Base-by-base conservation (phyloP, 2,888 invertebrate species). In the Piscicola geometra region DNA sequence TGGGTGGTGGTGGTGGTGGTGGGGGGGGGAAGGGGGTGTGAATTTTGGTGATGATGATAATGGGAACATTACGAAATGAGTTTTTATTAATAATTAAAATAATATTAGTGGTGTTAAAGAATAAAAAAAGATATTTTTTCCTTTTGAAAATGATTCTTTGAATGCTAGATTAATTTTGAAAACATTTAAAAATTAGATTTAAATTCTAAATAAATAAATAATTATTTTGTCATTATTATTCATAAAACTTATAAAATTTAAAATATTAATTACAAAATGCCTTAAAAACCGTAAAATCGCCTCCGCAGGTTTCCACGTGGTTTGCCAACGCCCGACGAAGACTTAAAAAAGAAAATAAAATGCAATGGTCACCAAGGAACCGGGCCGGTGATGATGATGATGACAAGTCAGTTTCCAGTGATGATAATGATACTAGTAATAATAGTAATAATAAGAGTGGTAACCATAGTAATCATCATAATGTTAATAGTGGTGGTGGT, bases 291-390 rank as follows among this genome's bases (percentile, higher is more conserved):
- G 21, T 47, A 15, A 47, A 15, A 15, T 47, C 21, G 1, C 35
- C 21, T 41, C 1, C 21, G 3, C 84, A 83, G 79, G 78, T 78
- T 79, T 93, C 93, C 75, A 95, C 94, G 82, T 96, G 95, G 95
- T 96, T 96, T 85, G 95, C 95, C 77, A 96, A 95, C 87, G 95
- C 95, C 47, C 88, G 95, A 78, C 88, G 95, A 81, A 89, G 95
- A 69, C 89, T 96, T 82, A 96, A 96, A 88, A 96, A 96, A 85
- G 95, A 95, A 87, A 95, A 95, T 88, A 95, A 95, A 93, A 95
- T 95, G 94, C 94, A 94, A 79, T 95, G 95, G 95, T 93, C 93
- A 84, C 94, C 94, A 77, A 91, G 93, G 86, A 94, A 94, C 86
- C 80, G 86, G 41, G 82, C 82, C 64, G 84, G 82, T 36, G 83